A percentile compares a stretch with the other conserved stretches of the same genome.
phyloP scores from a whole-genome alignment of 2,888 invertebrate genomes.

The Erynnis tages region DNA sequence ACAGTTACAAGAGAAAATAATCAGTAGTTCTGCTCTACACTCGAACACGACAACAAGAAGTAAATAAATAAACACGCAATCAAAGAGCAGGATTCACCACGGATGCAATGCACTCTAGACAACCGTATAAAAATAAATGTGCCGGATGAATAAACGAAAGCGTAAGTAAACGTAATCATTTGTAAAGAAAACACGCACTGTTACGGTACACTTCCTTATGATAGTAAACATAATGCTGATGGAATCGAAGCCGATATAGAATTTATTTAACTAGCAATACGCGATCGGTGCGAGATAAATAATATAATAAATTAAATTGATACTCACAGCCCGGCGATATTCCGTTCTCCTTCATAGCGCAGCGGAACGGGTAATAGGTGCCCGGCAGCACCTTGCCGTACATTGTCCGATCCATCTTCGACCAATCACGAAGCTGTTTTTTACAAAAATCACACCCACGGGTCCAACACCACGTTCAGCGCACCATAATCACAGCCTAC shows the following conservation, averaged over 20 bases:
- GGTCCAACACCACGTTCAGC: conserved; percentile 59
- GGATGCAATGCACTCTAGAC: conserved; percentile 48
- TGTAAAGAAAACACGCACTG: conserved; percentile 42
- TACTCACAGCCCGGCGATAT: conserved; percentile 94
- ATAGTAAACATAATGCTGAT: conserved; percentile 43
- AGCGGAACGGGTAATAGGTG: conserved; percentile 92
- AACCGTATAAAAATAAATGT: conserved; percentile 58
- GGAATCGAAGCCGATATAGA: conserved; percentile 10
- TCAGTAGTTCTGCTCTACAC: conserved; percentile 40
- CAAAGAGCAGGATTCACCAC: conserved; percentile 33
- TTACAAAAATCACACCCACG: conserved; percentile 72
- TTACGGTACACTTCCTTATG: conserved; percentile 33
- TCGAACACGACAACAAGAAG: conserved; percentile 33
- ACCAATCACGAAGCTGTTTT: conserved; percentile 66
- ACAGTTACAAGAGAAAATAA: conserved; percentile 44
- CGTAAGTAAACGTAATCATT: conserved; percentile 42
- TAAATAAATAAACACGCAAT: conserved; percentile 50
- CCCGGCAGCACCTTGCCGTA: conserved; percentile 93
- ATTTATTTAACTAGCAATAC: background rate
- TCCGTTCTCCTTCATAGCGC: conserved; percentile 90
- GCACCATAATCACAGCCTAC: conserved; percentile 78
- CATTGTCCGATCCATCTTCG: conserved; percentile 93
- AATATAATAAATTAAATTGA: conserved; percentile 43
- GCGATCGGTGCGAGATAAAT: conserved; percentile 8
- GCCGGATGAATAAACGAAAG: conserved; percentile 46